Percentiles rank a stretch among this genome's conserved stretches.
Evolutionary conservation across 2,888 invertebrate species (phyloP).

Genomic region (Sminthurinus aureus): DNA sequence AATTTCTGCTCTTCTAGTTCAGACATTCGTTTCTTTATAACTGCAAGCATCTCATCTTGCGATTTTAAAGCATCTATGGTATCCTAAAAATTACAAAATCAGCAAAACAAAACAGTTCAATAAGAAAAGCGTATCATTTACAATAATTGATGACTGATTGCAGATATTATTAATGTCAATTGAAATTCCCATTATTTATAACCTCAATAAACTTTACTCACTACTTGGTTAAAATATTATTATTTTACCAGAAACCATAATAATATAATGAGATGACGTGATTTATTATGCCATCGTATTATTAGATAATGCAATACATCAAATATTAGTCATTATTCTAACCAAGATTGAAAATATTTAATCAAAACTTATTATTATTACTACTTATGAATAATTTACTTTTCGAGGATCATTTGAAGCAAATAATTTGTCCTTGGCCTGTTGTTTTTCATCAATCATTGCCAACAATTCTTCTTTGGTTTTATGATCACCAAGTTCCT

Average conservation of each 20-base stretch:
- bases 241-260: too few species aligned
- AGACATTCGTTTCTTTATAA: background rate
- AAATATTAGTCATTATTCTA: background rate
- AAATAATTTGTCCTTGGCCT: background rate
- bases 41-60: background rate
- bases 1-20: background rate
- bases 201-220: too few species aligned
- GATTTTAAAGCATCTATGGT: background rate
- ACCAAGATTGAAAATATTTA: too few species aligned
- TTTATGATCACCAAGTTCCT: background rate
- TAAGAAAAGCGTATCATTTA: too few species aligned
- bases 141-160: too few species aligned
- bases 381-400: background rate
- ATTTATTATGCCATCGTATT: background rate
- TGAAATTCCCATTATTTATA: too few species aligned
- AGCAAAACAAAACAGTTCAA: background rate
- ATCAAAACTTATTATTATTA: too few species aligned
- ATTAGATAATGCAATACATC: background rate
- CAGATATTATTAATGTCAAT: too few species aligned
- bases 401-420: constrained; percentile 1
- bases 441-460: background rate
- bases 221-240: too few species aligned
- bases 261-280: too few species aligned
- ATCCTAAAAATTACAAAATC: background rate
- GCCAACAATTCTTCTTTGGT: background rate